phyloP scores from a whole-genome alignment of 1,140 invertebrate species.

The Diorhabda elongata region DNA sequence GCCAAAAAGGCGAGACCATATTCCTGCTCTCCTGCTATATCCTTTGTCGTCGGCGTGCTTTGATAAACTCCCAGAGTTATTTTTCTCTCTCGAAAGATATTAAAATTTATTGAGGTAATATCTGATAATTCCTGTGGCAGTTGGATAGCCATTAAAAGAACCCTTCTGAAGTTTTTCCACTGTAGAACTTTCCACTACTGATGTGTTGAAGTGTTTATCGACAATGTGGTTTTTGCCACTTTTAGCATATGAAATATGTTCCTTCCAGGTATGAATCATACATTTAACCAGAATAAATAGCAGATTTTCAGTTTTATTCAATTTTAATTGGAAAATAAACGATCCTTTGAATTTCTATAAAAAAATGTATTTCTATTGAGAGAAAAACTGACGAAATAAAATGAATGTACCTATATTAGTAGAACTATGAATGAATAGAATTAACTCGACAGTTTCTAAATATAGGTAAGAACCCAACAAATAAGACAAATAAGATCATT shows the following conservation, averaged over 20 bases:
- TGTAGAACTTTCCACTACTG: background rate
- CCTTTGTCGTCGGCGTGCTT: conserved; percentile 8
- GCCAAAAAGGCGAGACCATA: conserved; percentile 1
- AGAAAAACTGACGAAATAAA: too few relatives aligned
- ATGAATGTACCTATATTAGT: too few relatives aligned
- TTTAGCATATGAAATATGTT: background rate
- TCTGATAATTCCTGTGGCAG: conserved; percentile 13
- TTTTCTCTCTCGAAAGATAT: conserved; percentile 9
- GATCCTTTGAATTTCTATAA: too few relatives aligned
- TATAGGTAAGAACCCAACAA: too few relatives aligned
- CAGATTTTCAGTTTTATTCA: conserved; percentile 5
- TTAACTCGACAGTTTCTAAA: too few relatives aligned
- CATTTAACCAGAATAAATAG: background rate
- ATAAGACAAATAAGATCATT: too few relatives aligned
- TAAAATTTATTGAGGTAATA: conserved; percentile 17
- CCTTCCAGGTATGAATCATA: too few relatives aligned
- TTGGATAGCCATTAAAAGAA: conserved; percentile 10
- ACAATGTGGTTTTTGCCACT: background rate
- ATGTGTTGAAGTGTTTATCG: conserved; percentile 3
- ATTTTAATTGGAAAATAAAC: background rate
- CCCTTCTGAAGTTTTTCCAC: conserved; percentile 1
- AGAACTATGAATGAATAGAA: too few relatives aligned
- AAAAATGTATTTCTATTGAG: too few relatives aligned
- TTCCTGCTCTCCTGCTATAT: conserved; percentile 13
- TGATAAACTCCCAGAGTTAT: conserved; percentile 9